These are phyloP conservation scores for Gandaritis pyraliata DNA, from an alignment of 2,888 invertebrate species.

Conservation along the genomic window DNA sequence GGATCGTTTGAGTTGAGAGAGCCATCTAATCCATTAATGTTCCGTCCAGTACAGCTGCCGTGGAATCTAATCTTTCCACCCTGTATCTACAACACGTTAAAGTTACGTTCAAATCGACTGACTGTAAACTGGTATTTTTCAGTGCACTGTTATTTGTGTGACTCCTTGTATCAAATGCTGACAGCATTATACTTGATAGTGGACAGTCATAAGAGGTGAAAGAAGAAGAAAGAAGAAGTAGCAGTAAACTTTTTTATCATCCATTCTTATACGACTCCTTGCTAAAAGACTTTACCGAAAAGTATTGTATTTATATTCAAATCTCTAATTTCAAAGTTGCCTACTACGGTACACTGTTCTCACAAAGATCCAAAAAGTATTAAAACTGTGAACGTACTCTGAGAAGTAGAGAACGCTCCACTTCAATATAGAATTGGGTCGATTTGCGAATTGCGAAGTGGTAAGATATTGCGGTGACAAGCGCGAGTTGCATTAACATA, in stretches of 20 bases:
- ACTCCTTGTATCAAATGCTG: no score
- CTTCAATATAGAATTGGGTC: conserved; percentile 46
- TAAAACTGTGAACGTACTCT: not conserved
- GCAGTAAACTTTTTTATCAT: no score
- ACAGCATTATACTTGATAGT: no score
- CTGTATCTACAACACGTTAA: conserved; percentile 6
- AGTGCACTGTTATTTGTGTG: no score
- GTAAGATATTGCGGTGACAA: conserved; percentile 67
- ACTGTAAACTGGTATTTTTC: not conserved
- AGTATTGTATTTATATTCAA: no score
- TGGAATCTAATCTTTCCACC: conserved; percentile 14
- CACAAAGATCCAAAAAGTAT: not conserved
- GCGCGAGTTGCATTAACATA: conserved; percentile 71
- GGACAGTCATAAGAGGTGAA: no score
- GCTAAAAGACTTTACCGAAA: no score
- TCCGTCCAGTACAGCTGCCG: conserved; percentile 21
- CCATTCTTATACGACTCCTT: no score
- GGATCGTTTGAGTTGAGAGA: conserved; percentile 30
- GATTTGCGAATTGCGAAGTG: conserved; percentile 62
- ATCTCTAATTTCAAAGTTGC: no score
- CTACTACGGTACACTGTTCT: no score
- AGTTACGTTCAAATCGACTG: not conserved
- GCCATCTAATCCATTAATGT: conserved; percentile 35
- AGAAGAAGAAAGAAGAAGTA: no score
- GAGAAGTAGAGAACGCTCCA: not conserved